Evolutionary conservation across 2,113 vertebrate species (phyloP), one percentile per base, ranked within the genome.

Genomic region (Aramus guarauna): DNA sequence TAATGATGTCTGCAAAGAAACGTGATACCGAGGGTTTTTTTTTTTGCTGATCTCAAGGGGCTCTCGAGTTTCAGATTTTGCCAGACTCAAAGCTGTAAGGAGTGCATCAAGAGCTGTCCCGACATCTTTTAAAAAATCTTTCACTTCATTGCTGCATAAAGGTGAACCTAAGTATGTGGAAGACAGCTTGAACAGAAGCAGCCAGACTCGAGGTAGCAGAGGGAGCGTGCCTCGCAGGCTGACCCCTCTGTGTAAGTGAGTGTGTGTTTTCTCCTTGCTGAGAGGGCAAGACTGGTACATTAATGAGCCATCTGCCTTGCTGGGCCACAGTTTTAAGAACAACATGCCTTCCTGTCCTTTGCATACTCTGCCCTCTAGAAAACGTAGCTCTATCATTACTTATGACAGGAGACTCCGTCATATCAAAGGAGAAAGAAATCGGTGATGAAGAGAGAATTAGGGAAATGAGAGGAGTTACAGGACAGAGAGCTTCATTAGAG

Each of bases 1-100:
- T 98, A 98, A 97, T 72, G 84, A 96, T 95, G 94, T 95, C 78
- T 95, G 59, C 89, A 95, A 75, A 97, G 94, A 96, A 95, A 92
- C 72, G 81, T 14, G 94, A 96, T 92, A 74, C 34, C 17, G 64
- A n/a, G 27, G 27, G 23, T 0, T 16, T 53, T 4, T 53, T 4
- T 88, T 85, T 91, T 95, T 72, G 7, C 47, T 96, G 56, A 78
- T 96, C 76, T 96, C 60, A 88, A 48, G 81, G 41, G 75, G 10
- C 56, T 78, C 34, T 77, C 19, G 43, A 78, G 37, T 88, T 78
- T 88, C 79, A 68, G 53, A 68, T 84, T 92, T 96, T 94, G 37
- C 80, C 64, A 85, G 90, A 76, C 81, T 82, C 58, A 79, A 48
- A 90, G 74, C 90, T 85, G 13, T 60, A 50, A 85, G 67, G 41